Conservation (phyloP, 1,140 invertebrate genomes). For the Steinernema khuongi region DNA sequence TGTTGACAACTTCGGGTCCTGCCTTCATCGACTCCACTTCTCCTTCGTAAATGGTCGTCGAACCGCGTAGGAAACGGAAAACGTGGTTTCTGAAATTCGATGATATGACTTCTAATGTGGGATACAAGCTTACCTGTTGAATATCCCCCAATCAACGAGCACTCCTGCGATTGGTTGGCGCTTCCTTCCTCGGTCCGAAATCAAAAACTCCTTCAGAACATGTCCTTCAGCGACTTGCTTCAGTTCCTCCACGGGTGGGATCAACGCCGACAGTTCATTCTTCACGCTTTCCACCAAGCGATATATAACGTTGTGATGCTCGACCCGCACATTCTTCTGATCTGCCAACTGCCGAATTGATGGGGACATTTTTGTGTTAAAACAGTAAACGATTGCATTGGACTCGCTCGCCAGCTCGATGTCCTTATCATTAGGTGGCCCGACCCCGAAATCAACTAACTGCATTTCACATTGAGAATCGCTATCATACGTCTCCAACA, state of each 20-base stretch:
- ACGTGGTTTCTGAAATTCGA: constrained; percentile 21
- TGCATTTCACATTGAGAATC: constrained; percentile 72
- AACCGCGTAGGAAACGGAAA: constrained; percentile 40
- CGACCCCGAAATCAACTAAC: constrained; percentile 82
- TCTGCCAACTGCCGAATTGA: constrained; percentile 37
- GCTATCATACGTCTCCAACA: constrained; percentile 78
- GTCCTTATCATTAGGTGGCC: constrained; percentile 74
- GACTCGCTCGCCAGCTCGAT: constrained; percentile 78
- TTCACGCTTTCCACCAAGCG: constrained; percentile 48
- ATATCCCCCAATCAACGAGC: constrained; percentile 51
- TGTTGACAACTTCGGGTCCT: constrained; percentile 43
- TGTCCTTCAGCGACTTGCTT: constrained; percentile 51
- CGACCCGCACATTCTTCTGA: constrained; percentile 38
- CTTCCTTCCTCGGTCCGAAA: constrained; percentile 47
- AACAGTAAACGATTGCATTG: constrained; percentile 60
- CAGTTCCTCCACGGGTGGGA: constrained; percentile 32
- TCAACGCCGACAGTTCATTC: constrained; percentile 29
- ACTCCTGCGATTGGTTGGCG: constrained; percentile 52
- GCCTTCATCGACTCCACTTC: constrained; percentile 50
- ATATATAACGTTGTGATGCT: constrained; percentile 55
- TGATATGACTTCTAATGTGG: neutral
- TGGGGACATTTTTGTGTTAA: constrained; percentile 42
- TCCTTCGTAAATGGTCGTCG: constrained; percentile 46
- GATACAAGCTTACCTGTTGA: constrained; percentile 42
- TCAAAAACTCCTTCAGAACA: constrained; percentile 53